Conservation (phyloP, 2,113 vertebrate genomes). For the Crotophaga sulcirostris region DNA sequence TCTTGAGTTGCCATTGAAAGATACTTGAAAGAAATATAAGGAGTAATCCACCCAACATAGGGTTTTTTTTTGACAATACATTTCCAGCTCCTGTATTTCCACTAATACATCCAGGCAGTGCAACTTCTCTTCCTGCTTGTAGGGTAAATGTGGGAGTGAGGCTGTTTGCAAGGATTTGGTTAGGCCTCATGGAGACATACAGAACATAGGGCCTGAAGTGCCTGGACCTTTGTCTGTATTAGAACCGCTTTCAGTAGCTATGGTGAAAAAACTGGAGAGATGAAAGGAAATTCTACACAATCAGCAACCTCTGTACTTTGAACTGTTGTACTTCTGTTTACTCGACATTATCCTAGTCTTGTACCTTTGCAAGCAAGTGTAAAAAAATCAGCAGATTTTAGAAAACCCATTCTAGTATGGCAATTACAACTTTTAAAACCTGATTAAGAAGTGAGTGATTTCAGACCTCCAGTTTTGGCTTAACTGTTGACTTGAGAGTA, state of each 20-base stretch:
- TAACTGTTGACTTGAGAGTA: neutral
- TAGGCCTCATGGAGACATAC: neutral
- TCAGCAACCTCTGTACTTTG: neutral
- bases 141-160: neutral
- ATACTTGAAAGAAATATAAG: neutral
- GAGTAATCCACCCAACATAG: neutral
- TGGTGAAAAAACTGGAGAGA: neutral
- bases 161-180: neutral
- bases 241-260: neutral
- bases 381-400: neutral
- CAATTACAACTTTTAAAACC: neutral
- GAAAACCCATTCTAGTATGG: neutral
- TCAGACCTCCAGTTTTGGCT: neutral
- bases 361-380: neutral
- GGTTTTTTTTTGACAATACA: neutral
- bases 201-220: fast-evolving
- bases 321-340: neutral
- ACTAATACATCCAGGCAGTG: neutral
- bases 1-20: neutral
- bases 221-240: neutral
- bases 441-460: neutral
- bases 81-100: neutral
- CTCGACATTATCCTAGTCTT: fast-evolving
- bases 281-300: neutral
- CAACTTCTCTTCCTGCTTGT: neutral